phyloP scores from a whole-genome alignment of 2,797 vertebrate species.

The Merluccius polli region DNA sequence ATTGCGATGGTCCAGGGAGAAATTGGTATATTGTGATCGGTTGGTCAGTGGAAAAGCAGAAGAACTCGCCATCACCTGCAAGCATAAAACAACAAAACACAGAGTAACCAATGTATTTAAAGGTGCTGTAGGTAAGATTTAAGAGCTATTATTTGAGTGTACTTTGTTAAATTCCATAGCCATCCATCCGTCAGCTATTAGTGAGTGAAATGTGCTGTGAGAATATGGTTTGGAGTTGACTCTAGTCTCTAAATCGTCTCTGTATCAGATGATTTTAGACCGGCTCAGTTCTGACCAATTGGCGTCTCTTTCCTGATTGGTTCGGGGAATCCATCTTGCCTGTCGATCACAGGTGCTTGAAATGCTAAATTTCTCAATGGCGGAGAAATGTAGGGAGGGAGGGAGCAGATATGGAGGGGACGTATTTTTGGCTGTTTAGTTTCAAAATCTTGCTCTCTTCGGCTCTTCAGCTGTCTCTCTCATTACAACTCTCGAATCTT shows the following conservation, averaged over 20 bases:
- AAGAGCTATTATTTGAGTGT: not conserved
- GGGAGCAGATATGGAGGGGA: not conserved
- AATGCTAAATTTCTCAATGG: not conserved
- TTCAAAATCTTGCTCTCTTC: not conserved
- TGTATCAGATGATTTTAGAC: not conserved
- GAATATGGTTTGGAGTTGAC: not conserved
- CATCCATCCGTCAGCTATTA: no score
- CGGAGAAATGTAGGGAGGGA: not conserved
- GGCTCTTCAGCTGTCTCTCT: not conserved
- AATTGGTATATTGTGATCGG: constrained; percentile 40
- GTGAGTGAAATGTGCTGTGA: no score
- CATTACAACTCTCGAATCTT: not conserved
- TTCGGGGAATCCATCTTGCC: not conserved
- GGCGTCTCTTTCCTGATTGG: not conserved
- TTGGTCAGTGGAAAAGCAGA: constrained; percentile 36
- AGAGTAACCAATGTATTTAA: constrained; percentile 9
- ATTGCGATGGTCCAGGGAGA: constrained; percentile 7
- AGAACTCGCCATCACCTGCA: constrained; percentile 61
- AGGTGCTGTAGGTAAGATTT: not conserved
- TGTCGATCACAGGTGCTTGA: not conserved
- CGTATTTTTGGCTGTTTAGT: not conserved
- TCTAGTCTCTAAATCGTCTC: not conserved
- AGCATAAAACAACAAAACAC: constrained; percentile 18
- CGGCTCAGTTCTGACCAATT: not conserved
- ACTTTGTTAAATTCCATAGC: not conserved